Conservation (phyloP, 1,140 invertebrate genomes). For the Sitophilus oryzae region DNA sequence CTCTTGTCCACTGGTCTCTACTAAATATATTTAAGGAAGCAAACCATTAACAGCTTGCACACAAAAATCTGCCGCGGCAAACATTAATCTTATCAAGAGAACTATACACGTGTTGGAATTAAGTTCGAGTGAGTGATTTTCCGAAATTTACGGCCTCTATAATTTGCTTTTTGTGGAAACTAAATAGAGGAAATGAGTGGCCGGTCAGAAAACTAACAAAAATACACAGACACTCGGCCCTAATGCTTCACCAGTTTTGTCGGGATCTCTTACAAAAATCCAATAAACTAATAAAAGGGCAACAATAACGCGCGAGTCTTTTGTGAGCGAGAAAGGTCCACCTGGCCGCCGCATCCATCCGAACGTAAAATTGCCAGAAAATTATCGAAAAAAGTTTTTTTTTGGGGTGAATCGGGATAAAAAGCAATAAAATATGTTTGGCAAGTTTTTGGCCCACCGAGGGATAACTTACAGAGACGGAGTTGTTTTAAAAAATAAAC, state of each 20-base stretch:
- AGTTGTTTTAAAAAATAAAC: neutral
- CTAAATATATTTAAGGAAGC: no score
- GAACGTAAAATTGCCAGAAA: constrained; percentile 32
- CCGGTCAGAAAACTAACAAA: constrained; percentile 21
- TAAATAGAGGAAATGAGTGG: constrained; percentile 32
- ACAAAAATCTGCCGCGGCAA: no score
- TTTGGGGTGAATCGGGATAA: constrained; percentile 24
- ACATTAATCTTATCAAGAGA: constrained; percentile 18
- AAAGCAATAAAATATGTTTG: constrained; percentile 27
- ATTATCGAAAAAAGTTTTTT: constrained; percentile 28
- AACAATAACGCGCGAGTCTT: constrained; percentile 28
- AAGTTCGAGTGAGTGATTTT: constrained; percentile 17
- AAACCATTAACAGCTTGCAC: no score
- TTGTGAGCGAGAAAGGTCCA: constrained; percentile 18
- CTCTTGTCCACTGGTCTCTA: no score
- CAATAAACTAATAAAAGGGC: constrained; percentile 31
- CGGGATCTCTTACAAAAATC: constrained; percentile 29
- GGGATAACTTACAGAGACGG: constrained; percentile 9
- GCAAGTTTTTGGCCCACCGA: constrained; percentile 13
- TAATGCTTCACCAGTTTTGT: constrained; percentile 21
- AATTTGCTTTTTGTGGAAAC: constrained; percentile 34
- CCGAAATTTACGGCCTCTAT: constrained; percentile 28
- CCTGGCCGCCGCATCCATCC: constrained; percentile 26
- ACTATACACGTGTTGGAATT: constrained; percentile 25
- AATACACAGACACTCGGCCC: constrained; percentile 9